These are phyloP conservation scores for Sander lucioperca DNA, from an alignment of 2,113 vertebrate genomes.

Conservation along the genomic window DNA sequence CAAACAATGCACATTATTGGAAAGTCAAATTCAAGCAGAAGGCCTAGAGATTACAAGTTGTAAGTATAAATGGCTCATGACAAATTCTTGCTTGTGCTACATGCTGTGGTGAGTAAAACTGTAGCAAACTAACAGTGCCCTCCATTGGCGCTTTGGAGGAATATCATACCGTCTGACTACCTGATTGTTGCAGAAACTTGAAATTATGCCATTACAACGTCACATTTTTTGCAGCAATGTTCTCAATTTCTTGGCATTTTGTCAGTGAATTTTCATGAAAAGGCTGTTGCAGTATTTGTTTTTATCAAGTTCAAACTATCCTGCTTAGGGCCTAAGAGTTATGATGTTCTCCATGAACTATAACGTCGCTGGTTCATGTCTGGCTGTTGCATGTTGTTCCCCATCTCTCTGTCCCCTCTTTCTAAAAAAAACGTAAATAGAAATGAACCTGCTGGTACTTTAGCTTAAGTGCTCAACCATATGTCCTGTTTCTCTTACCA, in stretches of 20 bases:
- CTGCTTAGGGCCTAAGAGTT: neutral
- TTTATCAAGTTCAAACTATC: neutral
- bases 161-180: neutral
- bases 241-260: neutral
- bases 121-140: conserved; percentile 65
- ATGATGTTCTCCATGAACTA: neutral
- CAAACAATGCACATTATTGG: conserved; percentile 13
- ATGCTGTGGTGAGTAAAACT: neutral
- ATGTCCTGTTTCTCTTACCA: conserved; percentile 59
- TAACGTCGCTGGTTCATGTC: neutral
- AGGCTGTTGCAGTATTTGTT: too few species aligned
- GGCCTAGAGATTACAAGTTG: conserved; percentile 10
- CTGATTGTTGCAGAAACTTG: neutral
- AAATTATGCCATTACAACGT: too few species aligned
- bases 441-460: neutral
- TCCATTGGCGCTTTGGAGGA: conserved; percentile 53
- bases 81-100: conserved; percentile 17
- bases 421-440: neutral
- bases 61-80: conserved; percentile 14
- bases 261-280: neutral
- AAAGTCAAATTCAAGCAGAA: conserved; percentile 6
- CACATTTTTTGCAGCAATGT: neutral
- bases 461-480: neutral
- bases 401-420: neutral
- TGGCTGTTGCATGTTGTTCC: neutral